Evolutionary conservation across 2,797 vertebrate species (phyloP), one percentile per base, ranked within the genome.

Genomic region (Coracias cyanogaster): DNA sequence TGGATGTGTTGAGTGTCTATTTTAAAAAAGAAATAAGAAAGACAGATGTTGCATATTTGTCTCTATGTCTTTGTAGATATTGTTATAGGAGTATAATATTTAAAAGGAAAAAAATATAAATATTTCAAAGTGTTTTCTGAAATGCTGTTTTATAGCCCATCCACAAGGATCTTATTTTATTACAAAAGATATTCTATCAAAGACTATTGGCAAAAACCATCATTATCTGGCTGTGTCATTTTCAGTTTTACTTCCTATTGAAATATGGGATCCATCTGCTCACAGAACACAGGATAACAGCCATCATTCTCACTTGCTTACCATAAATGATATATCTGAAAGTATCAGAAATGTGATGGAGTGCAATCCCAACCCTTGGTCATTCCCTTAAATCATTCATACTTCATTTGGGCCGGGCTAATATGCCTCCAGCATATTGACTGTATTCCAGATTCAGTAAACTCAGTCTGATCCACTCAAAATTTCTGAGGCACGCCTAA

Each of bases 221-320:
- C 41, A 66, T 91, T 95, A 92, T 95, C 61, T 95, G 72, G 43
- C 60, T 95, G 18, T 92, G 85, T 82, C 82, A 84, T 78, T 96
- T 89, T 79, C 79, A 94, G 70, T 57, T 93, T 94, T 95, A 67
- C 52, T 92, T 96, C 79, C 89, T 89, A 58, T 86, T 90, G 89
- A 94, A 93, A 93, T 96, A 95, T 91, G 72, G 91, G 71, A 94
- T 95, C 91, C 93, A 97, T 94, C 95, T 97, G 96, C 66, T 89
- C 58, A 67, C 76, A 85, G 93, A 90, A 90, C 9, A 2, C 24
- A 89, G 74, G 76, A 81, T 93, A 96, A 85, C 48, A 89, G 72
- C 60, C 54, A 1, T 89, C 84, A 96, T 94, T 95, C 87, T 41
- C 84, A 85, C 78, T 85, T 90, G 69, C 49, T 95, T 96, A 78